phyloP scores from a whole-genome alignment of 2,888 invertebrate species.

The Imbricaverruca yamaguchii region DNA sequence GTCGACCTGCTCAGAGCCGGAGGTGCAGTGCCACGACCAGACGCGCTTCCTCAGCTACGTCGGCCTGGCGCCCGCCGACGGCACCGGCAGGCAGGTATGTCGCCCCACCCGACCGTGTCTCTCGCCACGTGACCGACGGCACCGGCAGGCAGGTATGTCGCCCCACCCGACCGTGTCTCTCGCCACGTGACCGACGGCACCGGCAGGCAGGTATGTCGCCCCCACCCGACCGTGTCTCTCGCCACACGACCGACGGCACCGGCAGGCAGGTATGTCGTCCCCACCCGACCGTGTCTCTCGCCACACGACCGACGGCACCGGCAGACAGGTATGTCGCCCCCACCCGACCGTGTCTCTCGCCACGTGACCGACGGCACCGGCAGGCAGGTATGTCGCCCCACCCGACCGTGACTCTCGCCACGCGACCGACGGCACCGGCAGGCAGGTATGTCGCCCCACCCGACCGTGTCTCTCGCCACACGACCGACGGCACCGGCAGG shows the following conservation, averaged over 20 bases:
- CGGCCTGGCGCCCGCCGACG: conserved; percentile 29
- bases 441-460: not conserved
- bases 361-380: too few relatives aligned
- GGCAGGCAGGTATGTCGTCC: too few relatives aligned
- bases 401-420: not conserved
- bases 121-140: too few relatives aligned
- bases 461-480: not conserved
- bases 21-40: conserved; percentile 23
- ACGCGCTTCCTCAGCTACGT: conserved; percentile 30
- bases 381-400: too few relatives aligned
- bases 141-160: too few relatives aligned
- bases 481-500: not conserved
- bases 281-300: too few relatives aligned
- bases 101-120: not conserved
- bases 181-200: not conserved
- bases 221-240: not conserved
- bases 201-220: not conserved
- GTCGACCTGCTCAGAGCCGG: not conserved
- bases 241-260: not conserved
- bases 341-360: too few relatives aligned
- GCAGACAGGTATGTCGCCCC: too few relatives aligned
- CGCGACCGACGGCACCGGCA: not conserved
- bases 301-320: too few relatives aligned
- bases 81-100: conserved; percentile 25
- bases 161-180: too few relatives aligned